phyloP scores from a whole-genome alignment of 2,113 vertebrate genomes.

The Dicerorhinus sumatrensis region DNA sequence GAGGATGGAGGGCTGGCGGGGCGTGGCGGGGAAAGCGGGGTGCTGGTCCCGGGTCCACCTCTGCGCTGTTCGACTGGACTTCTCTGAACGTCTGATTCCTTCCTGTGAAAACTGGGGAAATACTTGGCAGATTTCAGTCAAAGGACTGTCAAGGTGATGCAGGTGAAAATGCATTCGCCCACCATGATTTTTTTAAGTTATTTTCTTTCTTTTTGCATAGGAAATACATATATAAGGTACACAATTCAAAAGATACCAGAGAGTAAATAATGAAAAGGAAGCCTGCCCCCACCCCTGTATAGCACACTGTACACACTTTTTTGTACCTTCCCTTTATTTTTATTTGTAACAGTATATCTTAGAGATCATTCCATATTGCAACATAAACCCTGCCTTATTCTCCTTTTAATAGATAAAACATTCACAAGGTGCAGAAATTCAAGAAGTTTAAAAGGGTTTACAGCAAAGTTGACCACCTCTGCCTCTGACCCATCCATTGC shows the following conservation, averaged over 20 bases:
- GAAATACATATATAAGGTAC: neutral
- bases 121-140: neutral
- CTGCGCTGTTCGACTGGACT: neutral
- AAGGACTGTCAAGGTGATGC: neutral
- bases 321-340: neutral
- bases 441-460: slow-evolving; percentile 8
- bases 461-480: neutral
- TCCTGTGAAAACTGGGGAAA: neutral
- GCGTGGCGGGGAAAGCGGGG: neutral
- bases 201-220: neutral
- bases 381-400: neutral
- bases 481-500: neutral
- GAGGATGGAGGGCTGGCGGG: no score
- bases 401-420: slow-evolving; percentile 27
- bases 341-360: neutral
- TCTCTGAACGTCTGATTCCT: neutral
- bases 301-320: neutral
- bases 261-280: neutral
- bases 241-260: neutral
- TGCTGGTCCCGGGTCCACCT: neutral
- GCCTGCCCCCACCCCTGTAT: no score
- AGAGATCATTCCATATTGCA: neutral
- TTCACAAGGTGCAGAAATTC: slow-evolving; percentile 24
- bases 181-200: neutral
- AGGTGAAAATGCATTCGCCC: neutral